Percentiles rank a stretch among this genome's conserved stretches.
These are phyloP conservation scores for Petrocephalus sullivani DNA, from an alignment of 2,797 vertebrate genomes.

Conservation along the genomic window DNA sequence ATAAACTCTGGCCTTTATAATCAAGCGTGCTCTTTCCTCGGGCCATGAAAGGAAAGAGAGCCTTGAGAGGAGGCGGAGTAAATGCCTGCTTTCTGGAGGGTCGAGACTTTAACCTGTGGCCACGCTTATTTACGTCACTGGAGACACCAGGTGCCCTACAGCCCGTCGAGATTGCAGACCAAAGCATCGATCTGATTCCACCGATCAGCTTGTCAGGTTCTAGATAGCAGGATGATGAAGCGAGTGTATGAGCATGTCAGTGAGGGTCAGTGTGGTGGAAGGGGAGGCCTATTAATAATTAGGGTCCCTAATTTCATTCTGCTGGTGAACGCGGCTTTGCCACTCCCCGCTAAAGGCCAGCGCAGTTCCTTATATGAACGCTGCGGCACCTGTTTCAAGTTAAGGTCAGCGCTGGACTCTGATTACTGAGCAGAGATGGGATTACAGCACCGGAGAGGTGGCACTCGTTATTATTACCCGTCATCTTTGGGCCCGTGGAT, in stretches of 20 bases:
- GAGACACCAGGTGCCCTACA: not conserved
- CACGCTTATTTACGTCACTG: not conserved
- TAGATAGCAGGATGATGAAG: not conserved
- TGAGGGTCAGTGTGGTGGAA: not conserved
- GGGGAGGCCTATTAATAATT: not conserved
- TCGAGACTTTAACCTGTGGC: not conserved
- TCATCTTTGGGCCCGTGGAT: not conserved
- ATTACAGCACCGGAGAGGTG: not conserved
- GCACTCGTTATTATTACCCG: not conserved
- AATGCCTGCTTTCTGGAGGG: not conserved
- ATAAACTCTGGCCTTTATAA: constrained; percentile 14
- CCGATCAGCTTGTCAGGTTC: not conserved
- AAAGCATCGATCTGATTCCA: not conserved
- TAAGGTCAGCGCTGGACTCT: not conserved
- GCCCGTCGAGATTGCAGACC: not conserved
- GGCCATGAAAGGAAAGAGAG: not conserved
- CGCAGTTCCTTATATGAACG: not conserved
- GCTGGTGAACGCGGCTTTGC: not conserved
- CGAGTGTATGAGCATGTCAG: not conserved
- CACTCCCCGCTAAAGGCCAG: not conserved
- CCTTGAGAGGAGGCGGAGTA: not conserved
- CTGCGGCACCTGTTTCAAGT: not conserved
- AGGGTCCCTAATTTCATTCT: not conserved
- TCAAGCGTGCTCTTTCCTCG: not conserved
- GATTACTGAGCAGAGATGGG: not conserved